These are phyloP conservation scores for Sebastes dallii DNA, from an alignment of 2,797 vertebrate species.

Conservation along the genomic window DNA sequence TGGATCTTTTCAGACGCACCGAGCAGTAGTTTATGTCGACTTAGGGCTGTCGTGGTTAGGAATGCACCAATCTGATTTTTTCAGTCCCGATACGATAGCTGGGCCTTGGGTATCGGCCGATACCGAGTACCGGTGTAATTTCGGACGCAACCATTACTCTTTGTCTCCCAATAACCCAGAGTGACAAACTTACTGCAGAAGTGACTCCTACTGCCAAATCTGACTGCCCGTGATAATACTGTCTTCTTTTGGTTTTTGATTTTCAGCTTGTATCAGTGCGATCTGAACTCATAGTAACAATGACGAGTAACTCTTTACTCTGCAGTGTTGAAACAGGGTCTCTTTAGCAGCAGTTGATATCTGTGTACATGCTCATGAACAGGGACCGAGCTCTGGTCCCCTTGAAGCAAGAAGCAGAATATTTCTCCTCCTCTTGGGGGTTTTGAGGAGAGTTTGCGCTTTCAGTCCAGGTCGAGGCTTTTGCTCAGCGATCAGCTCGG, in stretches of 20 bases:
- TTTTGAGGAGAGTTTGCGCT: background rate
- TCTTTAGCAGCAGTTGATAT: slow-evolving; percentile 57
- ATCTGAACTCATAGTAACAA: slow-evolving; percentile 24
- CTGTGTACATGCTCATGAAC: slow-evolving; percentile 51
- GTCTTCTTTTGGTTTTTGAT: slow-evolving; percentile 3
- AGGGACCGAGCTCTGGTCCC: slow-evolving; percentile 12
- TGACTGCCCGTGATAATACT: background rate
- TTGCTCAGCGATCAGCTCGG: slow-evolving; percentile 41
- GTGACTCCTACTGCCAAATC: background rate
- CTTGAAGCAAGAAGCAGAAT: slow-evolving; percentile 31
- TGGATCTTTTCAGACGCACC: too few relatives aligned
- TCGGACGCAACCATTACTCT: too few relatives aligned
- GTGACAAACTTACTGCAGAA: background rate
- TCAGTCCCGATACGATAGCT: too few relatives aligned
- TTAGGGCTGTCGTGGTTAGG: too few relatives aligned
- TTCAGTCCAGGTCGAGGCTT: slow-evolving; percentile 12
- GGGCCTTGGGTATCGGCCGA: too few relatives aligned
- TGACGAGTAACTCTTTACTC: slow-evolving; percentile 34
- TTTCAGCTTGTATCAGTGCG: slow-evolving; percentile 8
- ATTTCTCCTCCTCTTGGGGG: background rate
- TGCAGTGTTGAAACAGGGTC: slow-evolving; percentile 45
- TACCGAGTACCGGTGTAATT: too few relatives aligned
- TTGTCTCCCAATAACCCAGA: background rate
- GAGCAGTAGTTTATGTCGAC: too few relatives aligned
- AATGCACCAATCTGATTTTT: too few relatives aligned